Percentiles rank a stretch among this genome's conserved stretches.
Evolutionary conservation across 2,888 invertebrate species (phyloP).

Genomic region (Lumbricus terrestris): DNA sequence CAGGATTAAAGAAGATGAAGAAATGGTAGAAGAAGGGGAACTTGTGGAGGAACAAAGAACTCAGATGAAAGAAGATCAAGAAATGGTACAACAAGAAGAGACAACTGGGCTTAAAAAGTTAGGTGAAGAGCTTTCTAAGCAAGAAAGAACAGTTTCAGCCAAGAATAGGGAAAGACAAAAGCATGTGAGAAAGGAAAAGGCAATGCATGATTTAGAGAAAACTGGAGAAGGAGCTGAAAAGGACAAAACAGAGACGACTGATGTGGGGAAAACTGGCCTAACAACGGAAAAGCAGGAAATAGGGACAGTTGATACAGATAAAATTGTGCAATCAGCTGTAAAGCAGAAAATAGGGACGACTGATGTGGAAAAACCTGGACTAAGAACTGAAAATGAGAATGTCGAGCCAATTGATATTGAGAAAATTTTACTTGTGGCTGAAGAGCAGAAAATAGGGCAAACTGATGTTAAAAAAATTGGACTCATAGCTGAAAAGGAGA

Average conservation of each 20-base stretch:
- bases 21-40: neutral
- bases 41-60: neutral
- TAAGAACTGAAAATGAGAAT: too few species aligned
- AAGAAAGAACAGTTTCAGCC: neutral
- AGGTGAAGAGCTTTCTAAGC: neutral
- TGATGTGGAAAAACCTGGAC: too few species aligned
- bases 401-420: too few species aligned
- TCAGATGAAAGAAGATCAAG: neutral
- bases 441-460: too few species aligned
- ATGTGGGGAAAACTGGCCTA: neutral
- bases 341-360: too few species aligned
- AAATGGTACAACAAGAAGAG: neutral
- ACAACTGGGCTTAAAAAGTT: neutral
- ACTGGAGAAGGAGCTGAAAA: neutral
- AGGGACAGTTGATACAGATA: neutral
- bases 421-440: too few species aligned
- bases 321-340: neutral
- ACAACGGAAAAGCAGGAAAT: neutral
- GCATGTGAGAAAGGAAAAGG: neutral
- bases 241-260: neutral
- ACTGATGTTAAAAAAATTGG: too few species aligned
- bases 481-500: too few species aligned
- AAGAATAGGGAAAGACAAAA: neutral
- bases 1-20: neutral
- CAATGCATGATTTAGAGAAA: neutral